phyloP scores from a whole-genome alignment of 2,888 invertebrate species.

The Arenicola marina region DNA sequence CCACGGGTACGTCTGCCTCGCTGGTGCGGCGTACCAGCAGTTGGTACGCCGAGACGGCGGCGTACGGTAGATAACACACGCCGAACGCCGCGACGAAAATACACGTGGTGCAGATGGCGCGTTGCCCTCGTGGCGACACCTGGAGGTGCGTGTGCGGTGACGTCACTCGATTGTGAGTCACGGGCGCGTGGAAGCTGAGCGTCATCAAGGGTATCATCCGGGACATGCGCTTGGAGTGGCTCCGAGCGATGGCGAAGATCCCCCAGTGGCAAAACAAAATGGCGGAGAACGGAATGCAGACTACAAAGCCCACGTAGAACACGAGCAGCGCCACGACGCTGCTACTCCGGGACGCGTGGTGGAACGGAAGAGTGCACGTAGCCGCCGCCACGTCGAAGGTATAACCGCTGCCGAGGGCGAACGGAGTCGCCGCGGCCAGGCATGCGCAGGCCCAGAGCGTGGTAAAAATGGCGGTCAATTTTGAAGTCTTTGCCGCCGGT shows the following conservation, averaged over 20 bases:
- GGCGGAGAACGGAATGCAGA: neutral
- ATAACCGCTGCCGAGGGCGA: neutral
- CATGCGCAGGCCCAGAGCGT: neutral
- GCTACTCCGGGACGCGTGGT: neutral
- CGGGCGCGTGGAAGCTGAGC: neutral
- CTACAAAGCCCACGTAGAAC: neutral
- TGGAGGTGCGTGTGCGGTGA: neutral
- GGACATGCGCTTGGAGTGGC: neutral
- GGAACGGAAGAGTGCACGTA: slow-evolving; percentile 1
- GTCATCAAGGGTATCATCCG: slow-evolving; percentile 3
- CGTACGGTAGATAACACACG: neutral
- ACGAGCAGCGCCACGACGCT: neutral
- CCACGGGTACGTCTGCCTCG: neutral
- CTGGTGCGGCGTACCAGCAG: neutral
- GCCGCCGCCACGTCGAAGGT: neutral
- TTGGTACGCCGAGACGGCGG: neutral
- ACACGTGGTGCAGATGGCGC: neutral
- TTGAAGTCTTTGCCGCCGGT: neutral
- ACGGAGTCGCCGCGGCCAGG: neutral
- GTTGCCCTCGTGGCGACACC: neutral
- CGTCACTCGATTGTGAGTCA: neutral
- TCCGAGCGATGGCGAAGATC: slow-evolving; percentile 1
- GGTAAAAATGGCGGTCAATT: neutral
- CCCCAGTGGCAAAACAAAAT: slow-evolving; percentile 2
- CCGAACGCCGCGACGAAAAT: neutral